phyloP scores from a whole-genome alignment of 1,140 invertebrate species.

The Coptotermes formosanus region DNA sequence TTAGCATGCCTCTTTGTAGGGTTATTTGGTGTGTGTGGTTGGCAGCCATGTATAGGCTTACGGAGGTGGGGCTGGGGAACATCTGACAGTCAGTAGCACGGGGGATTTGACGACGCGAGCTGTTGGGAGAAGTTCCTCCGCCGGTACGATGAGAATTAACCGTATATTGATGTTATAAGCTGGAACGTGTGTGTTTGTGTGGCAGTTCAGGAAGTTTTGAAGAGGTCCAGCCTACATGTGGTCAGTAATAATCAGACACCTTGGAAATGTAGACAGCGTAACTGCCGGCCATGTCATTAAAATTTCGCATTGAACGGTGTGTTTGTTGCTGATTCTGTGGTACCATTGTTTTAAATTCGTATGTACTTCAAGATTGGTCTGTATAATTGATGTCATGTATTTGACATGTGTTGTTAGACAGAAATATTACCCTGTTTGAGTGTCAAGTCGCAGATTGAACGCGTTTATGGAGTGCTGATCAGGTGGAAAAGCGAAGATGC shows the following conservation, averaged over 20 bases:
- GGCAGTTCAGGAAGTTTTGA: neutral
- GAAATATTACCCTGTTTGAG: no score
- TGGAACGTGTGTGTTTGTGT: neutral
- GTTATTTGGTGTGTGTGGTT: neutral
- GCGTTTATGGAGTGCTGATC: no score
- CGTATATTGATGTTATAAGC: neutral
- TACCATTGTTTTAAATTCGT: no score
- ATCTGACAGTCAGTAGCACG: constrained; percentile 14
- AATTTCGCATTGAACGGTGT: no score
- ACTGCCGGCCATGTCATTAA: neutral
- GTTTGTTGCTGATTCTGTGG: no score
- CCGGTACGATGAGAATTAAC: neutral
- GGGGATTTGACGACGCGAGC: neutral
- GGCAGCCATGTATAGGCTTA: constrained; percentile 2
- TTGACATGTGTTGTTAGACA: no score
- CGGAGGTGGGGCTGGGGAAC: neutral
- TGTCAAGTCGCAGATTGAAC: no score
- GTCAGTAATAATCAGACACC: neutral
- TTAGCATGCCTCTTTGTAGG: neutral
- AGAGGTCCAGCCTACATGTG: neutral
- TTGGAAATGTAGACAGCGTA: neutral
- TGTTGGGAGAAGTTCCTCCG: neutral
- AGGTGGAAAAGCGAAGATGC: no score
- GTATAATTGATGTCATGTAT: no score
- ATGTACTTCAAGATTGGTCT: no score